Base-by-base conservation (phyloP, 1,140 invertebrate genomes). In the Pemphigus obesinymphae region DNA sequence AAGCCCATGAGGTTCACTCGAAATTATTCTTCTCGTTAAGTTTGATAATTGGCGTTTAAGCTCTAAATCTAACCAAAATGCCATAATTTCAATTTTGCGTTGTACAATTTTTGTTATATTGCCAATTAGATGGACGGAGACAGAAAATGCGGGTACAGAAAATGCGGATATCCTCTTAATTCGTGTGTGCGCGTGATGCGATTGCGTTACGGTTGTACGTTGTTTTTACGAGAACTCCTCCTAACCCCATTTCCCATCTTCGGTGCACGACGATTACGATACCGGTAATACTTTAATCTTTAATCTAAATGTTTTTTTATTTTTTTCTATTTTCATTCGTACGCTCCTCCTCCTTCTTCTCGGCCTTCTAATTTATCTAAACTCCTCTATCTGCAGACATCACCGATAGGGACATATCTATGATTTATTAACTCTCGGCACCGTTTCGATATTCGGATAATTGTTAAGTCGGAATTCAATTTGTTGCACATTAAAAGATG, bases 301-400 rank as follows among this genome's bases (percentile, higher is more conserved):
- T 45, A 70, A 45, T 70, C 68, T n/a, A 70, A 70, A 70, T n/a
- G 68, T 17, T 70, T 26, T 43, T 40, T 43, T 66, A 34, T 66
- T 66, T 66, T 20, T 66, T 66, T 66, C 8, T n/a, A 8, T 66
- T n/a, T 10, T n/a, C 40, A 26, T 29, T 45, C 40, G 17, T 45
- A 13, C 68, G 4, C n/a, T 43, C 11, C 68, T 70, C 23, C 68
- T 70, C n/a, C 40, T 70, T 10, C 13, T 48, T 34, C 5, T 26
- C 66, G 23, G 8, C 23, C 66, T 4, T 43, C n/a, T n/a, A n/a
- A n/a, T 70, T 70, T 70, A 70, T 43, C 11, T n/a, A 13, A 70
- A 70, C 43, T 70, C 37, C 23, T 29, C 20, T 45, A 7, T 45
- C 43, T n/a, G 58, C 29, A n/a, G n/a, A 43, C 37, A 37, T 26